These are phyloP conservation scores for Bombus difficillimus DNA, from an alignment of 1,140 invertebrate species.

Conservation along the genomic window DNA sequence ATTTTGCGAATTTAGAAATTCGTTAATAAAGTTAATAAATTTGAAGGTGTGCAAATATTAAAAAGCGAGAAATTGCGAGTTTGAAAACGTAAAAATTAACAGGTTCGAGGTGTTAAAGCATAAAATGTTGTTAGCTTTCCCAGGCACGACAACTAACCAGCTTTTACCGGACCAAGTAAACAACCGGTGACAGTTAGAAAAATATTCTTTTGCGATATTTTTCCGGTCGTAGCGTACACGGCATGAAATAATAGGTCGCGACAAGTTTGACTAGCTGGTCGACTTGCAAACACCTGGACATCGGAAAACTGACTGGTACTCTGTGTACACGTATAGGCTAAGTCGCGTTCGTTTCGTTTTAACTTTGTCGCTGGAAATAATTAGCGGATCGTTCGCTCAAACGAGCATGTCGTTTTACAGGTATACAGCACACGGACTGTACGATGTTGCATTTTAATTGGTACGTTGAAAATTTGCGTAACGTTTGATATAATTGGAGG, in stretches of 20 bases:
- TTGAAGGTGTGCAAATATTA: neutral
- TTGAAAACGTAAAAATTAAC: neutral
- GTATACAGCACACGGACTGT: too few relatives aligned
- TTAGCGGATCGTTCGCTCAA: constrained; percentile 5
- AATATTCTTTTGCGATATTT: constrained; percentile 5
- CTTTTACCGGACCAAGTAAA: constrained; percentile 8
- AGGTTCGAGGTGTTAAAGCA: neutral
- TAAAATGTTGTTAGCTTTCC: too few relatives aligned
- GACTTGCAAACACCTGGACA: neutral
- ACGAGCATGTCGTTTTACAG: neutral
- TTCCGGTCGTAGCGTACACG: neutral
- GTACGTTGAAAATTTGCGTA: neutral
- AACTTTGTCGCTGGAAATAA: neutral
- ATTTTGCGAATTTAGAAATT: neutral
- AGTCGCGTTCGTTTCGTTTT: neutral
- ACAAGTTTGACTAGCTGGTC: neutral
- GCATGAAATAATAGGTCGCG: neutral
- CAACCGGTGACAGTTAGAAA: neutral
- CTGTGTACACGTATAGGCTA: too few relatives aligned
- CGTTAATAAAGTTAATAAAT: neutral
- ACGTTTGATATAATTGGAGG: constrained; percentile 11
- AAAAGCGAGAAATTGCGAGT: neutral
- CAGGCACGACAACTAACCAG: neutral
- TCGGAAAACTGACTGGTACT: neutral
- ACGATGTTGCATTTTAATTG: neutral